Base-by-base conservation (phyloP, 1,140 invertebrate species). In the Pseudomyrmex concolor region DNA sequence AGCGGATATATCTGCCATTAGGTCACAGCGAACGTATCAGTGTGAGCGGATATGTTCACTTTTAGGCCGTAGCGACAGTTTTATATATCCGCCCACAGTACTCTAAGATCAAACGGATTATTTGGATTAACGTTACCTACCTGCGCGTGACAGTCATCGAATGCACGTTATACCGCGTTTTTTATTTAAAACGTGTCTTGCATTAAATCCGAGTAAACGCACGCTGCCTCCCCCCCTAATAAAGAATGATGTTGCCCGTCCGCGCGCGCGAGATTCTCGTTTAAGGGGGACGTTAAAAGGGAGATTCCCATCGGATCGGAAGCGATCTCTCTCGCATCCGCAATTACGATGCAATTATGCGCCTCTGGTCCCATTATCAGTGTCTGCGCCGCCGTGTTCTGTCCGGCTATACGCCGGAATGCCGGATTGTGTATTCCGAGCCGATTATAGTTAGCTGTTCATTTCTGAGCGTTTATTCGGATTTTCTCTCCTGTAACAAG, bases 251-350 rank as follows among this genome's bases (percentile, higher is more conserved):
- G 10, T 45, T 43, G 43, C 64, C 43, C 76, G 55, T 54, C 66
- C 43, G 66, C 54, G 66, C 64, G 43, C 12, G 43, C 12, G 66
- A 17, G 54, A 80, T 80, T 80, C 76, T 54, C 54, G 76, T 80
- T 59, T 34, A 34, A 70, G 70, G 34, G 66, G 59, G 70, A 54
- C 54, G 50, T 80, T 70, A 80, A 80, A 80, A 45, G 34, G 5
- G 34, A 51, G 66, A 80, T 80, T 70, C 43, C 76, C 66, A 80
- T n/a, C 74, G 74, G 74, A 63, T 77, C 64, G 76, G 76, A 80
- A 80, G 54, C 43, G 54, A 80, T 68, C 54, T 48, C 76, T 59
- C 76, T 59, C 54, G 54, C 54, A 70, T 80, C 76, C 76, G 76
- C 64, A 70, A 70, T 70, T 78, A 68, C 25, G 43, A 43, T 48